Evolutionary conservation across 2,113 vertebrate species (phyloP), one percentile per base, ranked within the genome.

Genomic region (Syrmaticus mikado): DNA sequence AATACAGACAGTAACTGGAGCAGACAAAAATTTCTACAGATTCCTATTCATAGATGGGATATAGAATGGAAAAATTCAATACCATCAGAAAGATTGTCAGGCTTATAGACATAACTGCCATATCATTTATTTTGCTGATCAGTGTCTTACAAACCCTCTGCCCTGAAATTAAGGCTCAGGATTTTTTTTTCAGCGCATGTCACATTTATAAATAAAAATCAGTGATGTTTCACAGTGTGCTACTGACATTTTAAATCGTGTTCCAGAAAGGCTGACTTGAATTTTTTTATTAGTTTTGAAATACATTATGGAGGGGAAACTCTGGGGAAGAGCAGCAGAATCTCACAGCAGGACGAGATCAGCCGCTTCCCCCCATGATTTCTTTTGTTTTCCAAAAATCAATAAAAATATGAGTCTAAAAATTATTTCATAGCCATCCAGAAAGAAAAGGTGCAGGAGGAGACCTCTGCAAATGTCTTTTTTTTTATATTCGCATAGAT

Each of bases 351-450:
- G 10, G 58, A 38, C 6, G 32, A 32, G n/a, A 13, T 8, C 30
- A 27, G 2, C 8, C 5, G 3, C 13, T 20, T 18, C 3, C 7
- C 11, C 11, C 1, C 27, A 58, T 34, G 22, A 27, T 70, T 52
- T 45, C 36, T 19, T 71, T 52, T 52, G 13, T 60, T 77, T 77
- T 45, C 36, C 15, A 30, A 50, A 86, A 65, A 11, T 4, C n/a
- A 67, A 30, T 73, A 55, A 36, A 55, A 74, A 67, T 18, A 71
- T 28, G 70, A 65, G 11, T 10, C 43, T 77, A 65, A 60, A 4
- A 72, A 58, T 15, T 40, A 10, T 52, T 65, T 71, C 18, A 52
- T 40, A 65, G 64, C 5, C 36, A 76, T 17, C 27, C 30, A 30
- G 36, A 71, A 82, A 71, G 36, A 52, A 21, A 82, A 45, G 10